A percentile compares a stretch with the other conserved stretches of the same genome.
Conservation (phyloP, 2,797 vertebrate species). For the Diplodus puntazzo region DNA sequence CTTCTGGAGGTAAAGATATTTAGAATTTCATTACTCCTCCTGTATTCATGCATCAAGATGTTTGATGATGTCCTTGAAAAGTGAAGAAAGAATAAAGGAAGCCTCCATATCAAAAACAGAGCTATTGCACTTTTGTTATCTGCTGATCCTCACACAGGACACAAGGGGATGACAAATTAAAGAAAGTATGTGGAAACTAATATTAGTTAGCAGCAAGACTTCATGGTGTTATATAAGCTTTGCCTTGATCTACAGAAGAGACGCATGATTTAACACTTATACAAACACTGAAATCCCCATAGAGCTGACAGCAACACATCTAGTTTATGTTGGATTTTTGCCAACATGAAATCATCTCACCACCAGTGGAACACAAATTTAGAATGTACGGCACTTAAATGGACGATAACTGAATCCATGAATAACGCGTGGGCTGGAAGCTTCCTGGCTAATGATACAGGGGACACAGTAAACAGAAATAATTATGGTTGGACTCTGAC, state of each 20-base stretch:
- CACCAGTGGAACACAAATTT: neutral
- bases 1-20: neutral
- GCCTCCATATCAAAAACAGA: neutral
- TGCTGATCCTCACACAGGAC: neutral
- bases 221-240: slow-evolving; percentile 33
- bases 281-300: slow-evolving; percentile 40
- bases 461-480: slow-evolving; percentile 4
- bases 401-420: slow-evolving; percentile 1
- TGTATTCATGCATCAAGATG: neutral
- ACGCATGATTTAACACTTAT: neutral
- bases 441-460: neutral
- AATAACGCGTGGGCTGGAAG: neutral
- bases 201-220: slow-evolving; percentile 37
- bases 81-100: neutral
- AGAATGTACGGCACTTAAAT: neutral
- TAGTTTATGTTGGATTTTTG: slow-evolving; percentile 24
- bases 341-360: slow-evolving; percentile 10
- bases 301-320: slow-evolving; percentile 3
- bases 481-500: slow-evolving; percentile 23
- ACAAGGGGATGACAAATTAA: neutral
- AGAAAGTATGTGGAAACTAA: slow-evolving; percentile 31
- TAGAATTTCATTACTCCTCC: neutral
- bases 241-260: slow-evolving; percentile 23
- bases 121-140: neutral
- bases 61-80: neutral